phyloP scores from a whole-genome alignment of 2,888 invertebrate species.

The Galerucella nymphaeae region DNA sequence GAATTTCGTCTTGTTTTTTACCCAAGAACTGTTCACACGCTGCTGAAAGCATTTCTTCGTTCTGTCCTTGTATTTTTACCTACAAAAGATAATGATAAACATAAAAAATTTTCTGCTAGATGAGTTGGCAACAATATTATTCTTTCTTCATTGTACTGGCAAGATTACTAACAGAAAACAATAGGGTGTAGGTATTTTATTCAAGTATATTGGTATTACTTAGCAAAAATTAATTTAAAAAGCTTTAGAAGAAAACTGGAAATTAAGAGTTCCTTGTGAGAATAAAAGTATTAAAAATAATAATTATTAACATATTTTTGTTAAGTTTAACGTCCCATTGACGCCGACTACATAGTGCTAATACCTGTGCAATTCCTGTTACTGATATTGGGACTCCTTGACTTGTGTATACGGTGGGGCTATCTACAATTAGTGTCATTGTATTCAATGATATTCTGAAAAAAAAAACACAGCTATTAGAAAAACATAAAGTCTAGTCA shows the following conservation, averaged over 20 bases:
- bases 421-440: conserved; percentile 96
- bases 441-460: conserved; percentile 93
- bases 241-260: not conserved
- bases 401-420: conserved; percentile 94
- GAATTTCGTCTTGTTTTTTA: conserved; percentile 87
- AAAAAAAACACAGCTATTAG: not conserved
- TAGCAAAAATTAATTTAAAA: no score
- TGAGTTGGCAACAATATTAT: no score
- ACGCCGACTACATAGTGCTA: not conserved
- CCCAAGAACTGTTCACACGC: conserved; percentile 96
- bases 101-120: no score
- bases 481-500: no score
- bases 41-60: conserved; percentile 88
- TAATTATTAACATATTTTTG: not conserved
- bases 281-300: no score
- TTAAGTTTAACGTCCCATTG: no score
- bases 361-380: conserved; percentile 96
- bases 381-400: conserved; percentile 98
- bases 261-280: no score
- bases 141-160: no score
- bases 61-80: conserved; percentile 91
- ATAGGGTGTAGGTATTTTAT: no score
- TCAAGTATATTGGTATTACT: no score
- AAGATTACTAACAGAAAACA: no score
- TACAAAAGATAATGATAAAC: conserved; percentile 57